Percentiles rank a stretch among this genome's conserved stretches.
phyloP scores from a whole-genome alignment of 2,113 vertebrate genomes.

The Cygnus atratus region DNA sequence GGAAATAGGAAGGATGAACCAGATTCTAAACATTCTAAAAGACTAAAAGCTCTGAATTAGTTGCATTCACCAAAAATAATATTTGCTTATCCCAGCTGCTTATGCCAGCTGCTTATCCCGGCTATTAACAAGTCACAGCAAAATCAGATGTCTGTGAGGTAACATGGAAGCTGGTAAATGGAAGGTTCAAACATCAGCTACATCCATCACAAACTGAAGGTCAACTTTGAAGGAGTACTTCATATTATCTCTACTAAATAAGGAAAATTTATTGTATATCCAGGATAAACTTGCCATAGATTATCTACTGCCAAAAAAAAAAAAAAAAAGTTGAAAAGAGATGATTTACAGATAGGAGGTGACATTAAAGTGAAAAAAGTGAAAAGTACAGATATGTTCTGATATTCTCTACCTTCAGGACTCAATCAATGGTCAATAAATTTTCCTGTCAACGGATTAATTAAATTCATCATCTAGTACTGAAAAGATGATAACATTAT shows the following conservation, averaged over 20 bases:
- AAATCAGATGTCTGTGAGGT: neutral
- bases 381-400: neutral
- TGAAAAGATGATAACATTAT: neutral
- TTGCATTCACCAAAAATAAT: neutral
- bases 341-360: neutral
- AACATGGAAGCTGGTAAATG: neutral
- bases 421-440: neutral
- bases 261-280: neutral
- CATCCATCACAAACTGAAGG: neutral
- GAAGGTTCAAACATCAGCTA: neutral
- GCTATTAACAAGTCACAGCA: neutral
- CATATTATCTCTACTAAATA: neutral
- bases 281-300: neutral
- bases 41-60: neutral
- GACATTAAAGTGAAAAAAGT: neutral
- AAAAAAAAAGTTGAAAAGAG: neutral
- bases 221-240: neutral
- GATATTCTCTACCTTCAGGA: neutral
- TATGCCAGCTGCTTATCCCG: neutral
- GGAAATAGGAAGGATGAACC: neutral
- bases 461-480: neutral
- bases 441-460: neutral
- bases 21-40: neutral
- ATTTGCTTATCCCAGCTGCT: neutral
- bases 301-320: neutral